Percentiles rank a stretch among this genome's conserved stretches.
Conservation (phyloP, 1,140 invertebrate genomes). For the Brachionus rubens region DNA sequence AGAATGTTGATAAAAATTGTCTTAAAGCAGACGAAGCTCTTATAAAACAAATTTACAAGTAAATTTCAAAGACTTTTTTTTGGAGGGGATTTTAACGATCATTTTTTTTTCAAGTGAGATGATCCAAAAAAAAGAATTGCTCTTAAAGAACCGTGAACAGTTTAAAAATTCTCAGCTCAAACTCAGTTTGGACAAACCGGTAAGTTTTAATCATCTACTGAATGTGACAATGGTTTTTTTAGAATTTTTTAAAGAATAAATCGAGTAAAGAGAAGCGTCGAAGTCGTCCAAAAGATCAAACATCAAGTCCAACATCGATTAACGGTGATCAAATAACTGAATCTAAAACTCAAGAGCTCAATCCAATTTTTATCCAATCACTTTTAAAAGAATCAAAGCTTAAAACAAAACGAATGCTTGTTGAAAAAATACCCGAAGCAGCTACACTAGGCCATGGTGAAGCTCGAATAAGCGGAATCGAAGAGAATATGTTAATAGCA, state of each 20-base stretch:
- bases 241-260: not conserved
- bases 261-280: not conserved
- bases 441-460: slow-evolving; percentile 74
- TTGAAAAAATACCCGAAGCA: slow-evolving; percentile 91
- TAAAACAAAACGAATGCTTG: slow-evolving; percentile 93
- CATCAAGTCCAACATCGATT: not conserved
- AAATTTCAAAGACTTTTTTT: not conserved
- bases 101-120: not conserved
- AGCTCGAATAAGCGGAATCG: slow-evolving; percentile 68
- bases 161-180: slow-evolving; percentile 15
- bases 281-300: slow-evolving; percentile 7
- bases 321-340: not conserved
- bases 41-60: slow-evolving; percentile 23
- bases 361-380: slow-evolving; percentile 79
- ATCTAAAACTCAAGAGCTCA: not conserved
- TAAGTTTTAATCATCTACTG: not conserved
- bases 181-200: not conserved
- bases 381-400: slow-evolving; percentile 69
- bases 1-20: slow-evolving; percentile 28
- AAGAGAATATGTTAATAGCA: slow-evolving; percentile 95
- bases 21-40: slow-evolving; percentile 18
- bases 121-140: slow-evolving; percentile 13
- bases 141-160: not conserved
- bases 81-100: not conserved
- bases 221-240: not conserved